Conservation (phyloP, 2,797 vertebrate genomes). For the Catharus ustulatus region DNA sequence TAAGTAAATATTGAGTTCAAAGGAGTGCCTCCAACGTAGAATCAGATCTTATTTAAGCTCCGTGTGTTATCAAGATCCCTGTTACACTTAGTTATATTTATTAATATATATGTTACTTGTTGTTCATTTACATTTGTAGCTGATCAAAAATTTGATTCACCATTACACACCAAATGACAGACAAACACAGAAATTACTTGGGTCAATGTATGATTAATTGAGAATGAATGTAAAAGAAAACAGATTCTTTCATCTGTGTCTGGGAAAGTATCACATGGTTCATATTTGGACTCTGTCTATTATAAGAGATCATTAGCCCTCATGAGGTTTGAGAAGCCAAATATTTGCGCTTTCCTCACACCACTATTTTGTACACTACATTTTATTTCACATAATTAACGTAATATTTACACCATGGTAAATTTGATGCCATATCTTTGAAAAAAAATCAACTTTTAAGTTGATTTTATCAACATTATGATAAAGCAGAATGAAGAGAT, state of each 20-base stretch:
- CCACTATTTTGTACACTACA: not conserved
- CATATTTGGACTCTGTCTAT: not conserved
- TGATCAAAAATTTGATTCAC: not conserved
- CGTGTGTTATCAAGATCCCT: not conserved
- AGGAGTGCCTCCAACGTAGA: not conserved
- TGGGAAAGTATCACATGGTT: not conserved
- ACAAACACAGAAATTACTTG: not conserved
- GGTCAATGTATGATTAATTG: not conserved
- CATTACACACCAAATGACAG: not conserved
- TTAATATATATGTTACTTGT: not conserved
- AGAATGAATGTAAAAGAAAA: not conserved
- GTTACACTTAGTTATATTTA: not conserved
- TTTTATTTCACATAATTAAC: not conserved
- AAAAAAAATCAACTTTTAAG: not conserved
- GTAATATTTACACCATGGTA: not conserved
- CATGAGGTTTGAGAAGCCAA: not conserved
- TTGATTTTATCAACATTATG: not conserved
- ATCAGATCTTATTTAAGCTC: not conserved
- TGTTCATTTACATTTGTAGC: not conserved
- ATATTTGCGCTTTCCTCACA: not conserved
- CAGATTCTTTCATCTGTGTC: not conserved
- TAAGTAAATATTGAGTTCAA: not conserved
- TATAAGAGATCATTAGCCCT: not conserved
- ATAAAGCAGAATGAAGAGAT: not conserved
- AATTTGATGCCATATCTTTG: not conserved